Evolutionary conservation across 2,888 invertebrate genomes (phyloP), one percentile per base, ranked within the genome.

Genomic region (Gortyna flavago): DNA sequence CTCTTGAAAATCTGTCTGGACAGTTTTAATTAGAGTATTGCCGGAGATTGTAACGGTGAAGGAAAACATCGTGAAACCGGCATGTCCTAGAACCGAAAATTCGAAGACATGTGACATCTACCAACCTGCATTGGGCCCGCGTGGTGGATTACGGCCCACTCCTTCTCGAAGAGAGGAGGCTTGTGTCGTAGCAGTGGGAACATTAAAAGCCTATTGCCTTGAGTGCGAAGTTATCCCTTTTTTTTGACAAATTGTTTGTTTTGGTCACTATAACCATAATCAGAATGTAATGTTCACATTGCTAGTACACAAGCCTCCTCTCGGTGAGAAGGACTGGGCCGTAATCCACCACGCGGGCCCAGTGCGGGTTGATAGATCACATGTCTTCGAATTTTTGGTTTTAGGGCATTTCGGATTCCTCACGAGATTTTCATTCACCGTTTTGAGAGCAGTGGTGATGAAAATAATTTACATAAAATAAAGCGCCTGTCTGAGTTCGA

Each of bases 1-100:
- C 41, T 25, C 44, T 71, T 64, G 21, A 21, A 32, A 25, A 76
- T 84, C 41, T 68, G 54, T 84, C 77, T 76, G 74, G 69, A 44
- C 41, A 38, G 62, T 77, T 77, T 77, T 18, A 44, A 59, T 32
- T 25, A 35, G 16, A 32, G 25, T 51, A 59, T 75, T 41, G n/a
- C n/a, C n/a, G n/a, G n/a, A n/a, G n/a, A n/a, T n/a, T n/a, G n/a
- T n/a, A n/a, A n/a, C n/a, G n/a, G n/a, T n/a, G n/a, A 41, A 41
- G 11, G 11, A 41, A 41, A 11, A 41, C 11, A 41, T n/a, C n/a
- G n/a, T 41, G 11, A 41, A 41, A 41, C 9, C 41, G 41, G 41
- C 41, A 9, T 11, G 41, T 11, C 9, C 38, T 38, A 38, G 38
- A 13, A 13, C 44, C 3, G 5, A 44, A 16, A 44, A 44, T 44